Percentiles rank a stretch among this genome's conserved stretches.
Evolutionary conservation across 2,797 vertebrate genomes (phyloP).

Genomic region (Halcyon badia): DNA sequence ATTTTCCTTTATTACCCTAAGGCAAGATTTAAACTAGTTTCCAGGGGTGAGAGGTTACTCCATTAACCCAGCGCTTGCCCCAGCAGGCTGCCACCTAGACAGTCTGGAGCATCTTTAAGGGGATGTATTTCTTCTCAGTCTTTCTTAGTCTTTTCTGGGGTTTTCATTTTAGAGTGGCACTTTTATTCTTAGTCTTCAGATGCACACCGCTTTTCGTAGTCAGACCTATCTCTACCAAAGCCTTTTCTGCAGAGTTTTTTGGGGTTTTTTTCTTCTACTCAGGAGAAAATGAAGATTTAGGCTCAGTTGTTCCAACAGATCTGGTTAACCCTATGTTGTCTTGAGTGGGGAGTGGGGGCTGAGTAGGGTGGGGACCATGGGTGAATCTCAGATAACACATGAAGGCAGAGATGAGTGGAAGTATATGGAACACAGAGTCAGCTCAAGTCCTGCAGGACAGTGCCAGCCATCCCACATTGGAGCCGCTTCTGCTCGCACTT

Average conservation of each 20-base stretch:
- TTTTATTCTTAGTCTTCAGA: background rate
- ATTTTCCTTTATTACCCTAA: constrained; percentile 71
- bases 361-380: background rate
- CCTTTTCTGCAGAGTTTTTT: background rate
- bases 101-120: background rate
- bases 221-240: background rate
- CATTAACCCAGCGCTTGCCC: constrained; percentile 10
- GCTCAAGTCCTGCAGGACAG: background rate
- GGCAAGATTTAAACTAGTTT: constrained; percentile 75
- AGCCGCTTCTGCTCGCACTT: background rate
- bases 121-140: background rate
- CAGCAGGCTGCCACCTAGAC: constrained; percentile 34
- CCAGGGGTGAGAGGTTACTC: constrained; percentile 68
- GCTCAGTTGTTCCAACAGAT: background rate
- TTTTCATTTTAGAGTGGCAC: background rate
- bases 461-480: background rate
- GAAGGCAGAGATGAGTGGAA: background rate
- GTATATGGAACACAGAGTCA: background rate
- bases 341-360: background rate
- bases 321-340: background rate
- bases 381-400: background rate
- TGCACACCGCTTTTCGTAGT: background rate
- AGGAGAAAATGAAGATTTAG: background rate
- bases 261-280: background rate
- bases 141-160: background rate